Conservation (phyloP, 1,140 invertebrate genomes). For the Eurytemora carolleeae region DNA sequence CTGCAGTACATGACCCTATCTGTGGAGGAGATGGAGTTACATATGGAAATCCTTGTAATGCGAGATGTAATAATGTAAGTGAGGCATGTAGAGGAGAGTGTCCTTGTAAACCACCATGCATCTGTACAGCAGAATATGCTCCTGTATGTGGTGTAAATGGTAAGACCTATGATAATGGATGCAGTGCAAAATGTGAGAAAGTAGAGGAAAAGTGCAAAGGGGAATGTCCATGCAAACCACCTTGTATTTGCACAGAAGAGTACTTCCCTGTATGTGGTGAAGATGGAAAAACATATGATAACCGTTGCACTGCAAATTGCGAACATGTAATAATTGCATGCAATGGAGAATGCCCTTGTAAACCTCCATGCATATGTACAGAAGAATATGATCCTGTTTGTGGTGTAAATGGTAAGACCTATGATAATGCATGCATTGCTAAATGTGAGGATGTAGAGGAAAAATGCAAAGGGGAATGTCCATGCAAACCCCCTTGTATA, state of each 20-base stretch:
- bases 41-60: conserved; percentile 25
- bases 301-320: conserved; percentile 30
- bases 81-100: background rate
- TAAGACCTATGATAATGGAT: conserved; percentile 15
- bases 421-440: conserved; percentile 44
- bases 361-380: conserved; percentile 27
- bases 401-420: conserved; percentile 55
- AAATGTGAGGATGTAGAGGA: background rate
- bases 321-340: background rate
- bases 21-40: conserved; percentile 34
- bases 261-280: conserved; percentile 48
- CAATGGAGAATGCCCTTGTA: conserved; percentile 18
- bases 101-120: background rate
- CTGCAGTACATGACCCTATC: conserved; percentile 30
- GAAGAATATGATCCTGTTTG: conserved; percentile 37
- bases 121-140: background rate
- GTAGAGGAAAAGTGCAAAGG: background rate
- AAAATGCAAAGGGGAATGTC: background rate
- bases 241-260: conserved; percentile 41
- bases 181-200: background rate
- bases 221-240: background rate
- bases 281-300: conserved; percentile 44
- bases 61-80: background rate
- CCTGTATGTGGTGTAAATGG: conserved; percentile 17
- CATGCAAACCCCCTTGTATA: background rate